Conservation (phyloP, 2,888 invertebrate genomes). For the Crepidodera aurea region DNA sequence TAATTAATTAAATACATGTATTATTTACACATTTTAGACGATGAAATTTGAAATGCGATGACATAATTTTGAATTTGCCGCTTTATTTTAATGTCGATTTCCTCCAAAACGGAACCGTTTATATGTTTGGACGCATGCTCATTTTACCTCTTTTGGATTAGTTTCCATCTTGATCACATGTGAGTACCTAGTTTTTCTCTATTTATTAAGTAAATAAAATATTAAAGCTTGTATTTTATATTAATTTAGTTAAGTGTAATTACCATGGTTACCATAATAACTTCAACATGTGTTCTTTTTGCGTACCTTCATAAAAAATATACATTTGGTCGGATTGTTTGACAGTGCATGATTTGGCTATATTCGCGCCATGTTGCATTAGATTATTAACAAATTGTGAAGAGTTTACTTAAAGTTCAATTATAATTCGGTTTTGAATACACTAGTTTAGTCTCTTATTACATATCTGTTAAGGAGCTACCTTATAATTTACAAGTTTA, state of each 20-base stretch:
- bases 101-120: conserved; percentile 44
- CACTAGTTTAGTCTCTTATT: neutral
- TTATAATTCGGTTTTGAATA: neutral
- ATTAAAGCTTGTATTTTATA: conserved; percentile 18
- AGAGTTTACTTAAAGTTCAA: conserved; percentile 18
- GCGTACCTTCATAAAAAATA: conserved; percentile 36
- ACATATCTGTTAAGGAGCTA: neutral
- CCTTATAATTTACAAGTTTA: conserved; percentile 1
- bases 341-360: conserved; percentile 60
- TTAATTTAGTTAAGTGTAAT: conserved; percentile 20
- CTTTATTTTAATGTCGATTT: conserved; percentile 39
- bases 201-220: conserved; percentile 62
- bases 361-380: conserved; percentile 66
- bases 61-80: conserved; percentile 46
- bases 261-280: conserved; percentile 35
- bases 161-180: conserved; percentile 91
- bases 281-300: conserved; percentile 29
- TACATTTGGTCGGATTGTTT: conserved; percentile 49
- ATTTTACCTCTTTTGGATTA: conserved; percentile 81
- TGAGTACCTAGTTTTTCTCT: conserved; percentile 74
- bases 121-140: conserved; percentile 70
- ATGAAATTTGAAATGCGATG: neutral
- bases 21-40: no score
- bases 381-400: conserved; percentile 44
- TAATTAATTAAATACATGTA: no score